Evolutionary conservation across 2,797 vertebrate species (phyloP).

Genomic region (Serranus cabrilla): DNA sequence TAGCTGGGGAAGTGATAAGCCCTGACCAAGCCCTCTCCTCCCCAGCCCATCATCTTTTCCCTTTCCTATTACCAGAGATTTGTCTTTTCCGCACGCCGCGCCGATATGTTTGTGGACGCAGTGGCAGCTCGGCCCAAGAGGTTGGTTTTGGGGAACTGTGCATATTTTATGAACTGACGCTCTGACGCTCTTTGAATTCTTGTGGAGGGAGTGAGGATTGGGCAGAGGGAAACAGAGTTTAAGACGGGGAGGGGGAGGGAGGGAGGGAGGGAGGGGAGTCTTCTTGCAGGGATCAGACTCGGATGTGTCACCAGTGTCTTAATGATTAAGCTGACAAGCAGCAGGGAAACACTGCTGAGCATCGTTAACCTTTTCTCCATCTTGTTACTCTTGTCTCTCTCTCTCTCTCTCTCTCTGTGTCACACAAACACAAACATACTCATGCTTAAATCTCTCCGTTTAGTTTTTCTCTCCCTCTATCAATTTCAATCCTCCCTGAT

Average conservation of each 20-base stretch:
- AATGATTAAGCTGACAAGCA: slow-evolving; percentile 72
- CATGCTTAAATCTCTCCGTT: slow-evolving; percentile 11
- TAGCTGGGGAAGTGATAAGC: slow-evolving; percentile 48
- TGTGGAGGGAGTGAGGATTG: slow-evolving; percentile 30
- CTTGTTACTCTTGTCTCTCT: slow-evolving; percentile 52
- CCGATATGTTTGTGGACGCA: slow-evolving; percentile 59
- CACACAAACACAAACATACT: slow-evolving; percentile 13
- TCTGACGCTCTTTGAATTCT: slow-evolving; percentile 67
- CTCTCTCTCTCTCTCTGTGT: slow-evolving; percentile 1
- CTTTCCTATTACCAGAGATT: slow-evolving; percentile 66
- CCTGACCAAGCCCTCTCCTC: slow-evolving; percentile 22
- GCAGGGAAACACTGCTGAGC: slow-evolving; percentile 60
- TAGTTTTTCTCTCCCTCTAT: slow-evolving; percentile 26
- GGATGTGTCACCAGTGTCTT: slow-evolving; percentile 64
- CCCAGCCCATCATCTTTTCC: slow-evolving; percentile 27
- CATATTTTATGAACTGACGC: slow-evolving; percentile 79
- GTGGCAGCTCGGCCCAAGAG: slow-evolving; percentile 64
- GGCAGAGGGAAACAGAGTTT: slow-evolving; percentile 37
- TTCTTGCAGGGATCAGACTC: slow-evolving; percentile 54
- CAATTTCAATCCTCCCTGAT: slow-evolving; percentile 44
- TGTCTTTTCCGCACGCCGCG: slow-evolving; percentile 54
- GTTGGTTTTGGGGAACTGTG: slow-evolving; percentile 74
- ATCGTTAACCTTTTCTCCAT: slow-evolving; percentile 69
- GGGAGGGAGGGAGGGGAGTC: slow-evolving; percentile 8
- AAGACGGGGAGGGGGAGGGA: slow-evolving; percentile 21